Evolutionary conservation across 2,113 vertebrate genomes (phyloP).

Genomic region (Prolemur simus): DNA sequence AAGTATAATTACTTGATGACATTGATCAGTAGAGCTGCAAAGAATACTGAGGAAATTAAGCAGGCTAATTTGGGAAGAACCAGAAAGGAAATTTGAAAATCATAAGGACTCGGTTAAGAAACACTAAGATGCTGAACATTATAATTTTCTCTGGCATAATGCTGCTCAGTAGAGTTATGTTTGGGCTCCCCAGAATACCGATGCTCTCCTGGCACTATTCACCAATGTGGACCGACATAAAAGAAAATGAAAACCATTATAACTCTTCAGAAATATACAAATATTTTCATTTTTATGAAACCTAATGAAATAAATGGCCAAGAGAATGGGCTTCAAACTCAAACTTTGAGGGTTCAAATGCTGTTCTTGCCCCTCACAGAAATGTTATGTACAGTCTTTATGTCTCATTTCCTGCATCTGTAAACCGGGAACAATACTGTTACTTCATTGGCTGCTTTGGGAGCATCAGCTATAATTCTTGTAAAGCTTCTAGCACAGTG

Average conservation of each 20-base stretch:
- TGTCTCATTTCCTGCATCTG: background rate
- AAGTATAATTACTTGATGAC: background rate
- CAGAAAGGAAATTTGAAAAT: background rate
- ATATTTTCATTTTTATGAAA: background rate
- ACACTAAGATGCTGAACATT: background rate
- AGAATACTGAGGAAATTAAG: background rate
- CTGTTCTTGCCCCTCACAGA: background rate
- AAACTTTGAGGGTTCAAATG: background rate
- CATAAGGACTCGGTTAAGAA: background rate
- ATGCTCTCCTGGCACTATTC: background rate
- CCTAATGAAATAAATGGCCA: background rate
- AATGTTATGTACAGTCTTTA: background rate
- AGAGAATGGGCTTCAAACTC: background rate
- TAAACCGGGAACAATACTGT: background rate
- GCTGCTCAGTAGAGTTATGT: background rate
- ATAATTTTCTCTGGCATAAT: background rate
- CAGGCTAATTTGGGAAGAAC: background rate
- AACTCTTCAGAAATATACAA: background rate
- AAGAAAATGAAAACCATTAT: background rate
- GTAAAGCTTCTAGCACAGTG: background rate
- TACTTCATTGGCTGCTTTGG: background rate
- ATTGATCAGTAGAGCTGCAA: background rate
- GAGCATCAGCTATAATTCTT: background rate
- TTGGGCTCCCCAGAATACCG: background rate
- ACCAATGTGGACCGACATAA: background rate